Evolutionary conservation across 2,888 invertebrate species (phyloP).

Genomic region (Trisateles emortualis): DNA sequence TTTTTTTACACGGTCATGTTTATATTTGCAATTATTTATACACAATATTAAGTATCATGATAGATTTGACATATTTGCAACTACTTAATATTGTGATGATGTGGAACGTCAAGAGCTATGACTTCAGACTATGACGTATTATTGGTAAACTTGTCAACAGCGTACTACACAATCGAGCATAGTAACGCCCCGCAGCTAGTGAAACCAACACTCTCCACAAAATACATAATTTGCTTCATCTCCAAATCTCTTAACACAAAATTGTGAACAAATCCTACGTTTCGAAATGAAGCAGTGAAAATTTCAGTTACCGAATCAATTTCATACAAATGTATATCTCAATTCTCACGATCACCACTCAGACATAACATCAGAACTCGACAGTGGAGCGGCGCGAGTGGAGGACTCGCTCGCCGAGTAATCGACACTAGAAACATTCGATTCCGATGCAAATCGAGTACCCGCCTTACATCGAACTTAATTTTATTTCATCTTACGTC

Average conservation of each 20-base stretch:
- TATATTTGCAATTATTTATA: background rate
- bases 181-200: slow-evolving; percentile 10
- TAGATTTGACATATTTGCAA: too few relatives aligned
- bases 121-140: slow-evolving; percentile 9
- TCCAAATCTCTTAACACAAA: background rate
- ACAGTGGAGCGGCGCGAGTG: slow-evolving; percentile 8
- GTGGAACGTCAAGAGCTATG: too few relatives aligned
- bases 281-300: slow-evolving; percentile 10
- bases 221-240: slow-evolving; percentile 8
- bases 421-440: slow-evolving; percentile 51
- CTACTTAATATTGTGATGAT: slow-evolving; percentile 9
- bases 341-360: slow-evolving; percentile 15
- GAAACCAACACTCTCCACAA: slow-evolving; percentile 7
- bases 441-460: slow-evolving; percentile 57
- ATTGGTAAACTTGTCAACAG: slow-evolving; percentile 12
- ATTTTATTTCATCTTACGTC: slow-evolving; percentile 50
- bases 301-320: slow-evolving; percentile 31
- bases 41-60: too few relatives aligned
- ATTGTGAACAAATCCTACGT: slow-evolving; percentile 1
- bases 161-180: slow-evolving; percentile 10
- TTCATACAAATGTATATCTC: slow-evolving; percentile 25
- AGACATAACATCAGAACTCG: slow-evolving; percentile 14
- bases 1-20: slow-evolving; percentile 10
- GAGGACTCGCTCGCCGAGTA: slow-evolving; percentile 34
- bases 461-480: slow-evolving; percentile 44